These are phyloP conservation scores for Empidonax traillii DNA, from an alignment of 2,113 vertebrate genomes.

Conservation along the genomic window DNA sequence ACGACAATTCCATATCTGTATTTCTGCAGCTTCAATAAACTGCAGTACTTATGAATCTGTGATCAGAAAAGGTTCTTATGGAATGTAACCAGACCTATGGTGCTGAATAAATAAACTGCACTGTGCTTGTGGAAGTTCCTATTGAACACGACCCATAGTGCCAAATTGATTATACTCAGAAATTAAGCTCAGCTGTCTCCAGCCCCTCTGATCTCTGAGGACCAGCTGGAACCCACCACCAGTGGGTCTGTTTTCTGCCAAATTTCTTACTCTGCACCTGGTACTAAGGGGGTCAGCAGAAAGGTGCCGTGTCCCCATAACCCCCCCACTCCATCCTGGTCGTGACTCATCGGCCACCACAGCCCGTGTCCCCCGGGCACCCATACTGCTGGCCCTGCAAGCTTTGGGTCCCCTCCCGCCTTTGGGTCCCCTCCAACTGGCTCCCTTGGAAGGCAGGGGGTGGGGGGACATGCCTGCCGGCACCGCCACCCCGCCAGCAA, in stretches of 20 bases:
- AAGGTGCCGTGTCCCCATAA: accelerated
- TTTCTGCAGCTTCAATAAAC: background rate
- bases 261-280: background rate
- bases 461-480: accelerated
- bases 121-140: background rate
- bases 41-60: background rate
- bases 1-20: background rate
- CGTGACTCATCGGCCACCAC: background rate
- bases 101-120: background rate
- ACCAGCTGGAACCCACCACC: background rate
- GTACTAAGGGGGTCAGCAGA: background rate
- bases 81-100: background rate
- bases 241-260: background rate
- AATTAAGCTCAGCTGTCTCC: background rate
- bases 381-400: accelerated
- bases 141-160: background rate
- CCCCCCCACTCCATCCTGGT: accelerated
- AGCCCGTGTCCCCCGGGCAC: accelerated
- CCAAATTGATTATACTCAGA: background rate
- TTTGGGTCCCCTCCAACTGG: background rate
- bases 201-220: background rate
- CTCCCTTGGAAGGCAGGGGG: background rate
- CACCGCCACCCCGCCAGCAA: accelerated
- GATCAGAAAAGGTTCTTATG: background rate
- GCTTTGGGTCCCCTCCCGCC: background rate